Conservation (phyloP, 2,888 invertebrate genomes). For the Malthinus seriepunctatus region DNA sequence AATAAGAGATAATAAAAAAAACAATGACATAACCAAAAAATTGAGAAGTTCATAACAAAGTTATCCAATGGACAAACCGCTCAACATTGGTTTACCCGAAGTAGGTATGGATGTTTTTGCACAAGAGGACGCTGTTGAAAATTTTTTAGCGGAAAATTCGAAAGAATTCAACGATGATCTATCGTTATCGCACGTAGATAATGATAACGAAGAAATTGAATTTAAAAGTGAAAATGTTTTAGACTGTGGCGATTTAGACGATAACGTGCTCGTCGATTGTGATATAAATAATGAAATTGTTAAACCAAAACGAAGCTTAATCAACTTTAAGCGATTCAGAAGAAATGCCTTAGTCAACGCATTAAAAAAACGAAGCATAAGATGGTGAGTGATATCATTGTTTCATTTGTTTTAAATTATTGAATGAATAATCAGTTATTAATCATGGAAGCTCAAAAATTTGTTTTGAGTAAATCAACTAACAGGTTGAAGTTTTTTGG, state of each 20-base stretch:
- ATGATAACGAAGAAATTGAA: conserved; percentile 34
- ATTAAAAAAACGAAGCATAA: conserved; percentile 34
- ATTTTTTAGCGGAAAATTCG: conserved; percentile 48
- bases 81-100: conserved; percentile 25
- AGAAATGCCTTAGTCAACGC: conserved; percentile 25
- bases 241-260: conserved; percentile 33
- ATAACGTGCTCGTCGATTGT: conserved; percentile 22
- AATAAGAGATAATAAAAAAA: not conserved
- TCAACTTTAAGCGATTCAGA: conserved; percentile 8
- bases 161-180: conserved; percentile 40
- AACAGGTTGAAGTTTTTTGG: too few species aligned
- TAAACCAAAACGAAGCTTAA: conserved; percentile 13
- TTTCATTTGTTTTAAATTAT: too few species aligned
- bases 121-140: conserved; percentile 48
- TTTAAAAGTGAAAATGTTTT: conserved; percentile 39
- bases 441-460: too few species aligned
- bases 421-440: too few species aligned
- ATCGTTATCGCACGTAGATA: conserved; percentile 28
- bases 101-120: conserved; percentile 37
- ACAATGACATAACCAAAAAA: conserved; percentile 24
- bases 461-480: too few species aligned
- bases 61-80: conserved; percentile 33
- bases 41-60: conserved; percentile 14
- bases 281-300: conserved; percentile 9
- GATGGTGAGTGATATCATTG: conserved; percentile 33